These are phyloP conservation scores for Corythaixoides concolor DNA, from an alignment of 2,113 vertebrate species.

Conservation along the genomic window DNA sequence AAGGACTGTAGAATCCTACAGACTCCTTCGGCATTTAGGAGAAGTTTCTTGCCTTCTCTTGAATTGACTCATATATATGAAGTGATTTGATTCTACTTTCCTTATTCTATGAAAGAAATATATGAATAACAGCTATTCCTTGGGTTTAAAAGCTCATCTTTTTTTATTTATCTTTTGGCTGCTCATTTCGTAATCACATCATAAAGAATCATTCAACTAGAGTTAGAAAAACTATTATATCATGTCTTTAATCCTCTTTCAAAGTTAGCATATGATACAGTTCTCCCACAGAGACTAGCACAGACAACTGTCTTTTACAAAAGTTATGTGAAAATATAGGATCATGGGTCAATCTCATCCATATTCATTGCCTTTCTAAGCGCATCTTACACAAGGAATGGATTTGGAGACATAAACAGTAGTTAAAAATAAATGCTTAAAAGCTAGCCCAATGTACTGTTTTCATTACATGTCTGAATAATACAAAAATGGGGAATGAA, in stretches of 20 bases:
- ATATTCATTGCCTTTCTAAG: slow-evolving; percentile 7
- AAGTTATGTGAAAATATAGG: slow-evolving; percentile 35
- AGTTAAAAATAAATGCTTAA: slow-evolving; percentile 58
- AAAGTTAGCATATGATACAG: slow-evolving; percentile 2
- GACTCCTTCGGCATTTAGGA: not conserved
- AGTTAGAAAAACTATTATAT: slow-evolving; percentile 40
- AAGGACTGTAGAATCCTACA: not conserved
- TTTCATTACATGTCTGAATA: slow-evolving; percentile 37
- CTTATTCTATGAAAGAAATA: not conserved
- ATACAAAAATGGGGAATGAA: slow-evolving; percentile 27
- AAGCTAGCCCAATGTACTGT: slow-evolving; percentile 2
- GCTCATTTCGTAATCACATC: not conserved
- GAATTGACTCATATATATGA: not conserved
- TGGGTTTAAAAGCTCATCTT: not conserved
- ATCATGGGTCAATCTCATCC: slow-evolving; percentile 32
- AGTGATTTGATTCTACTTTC: not conserved
- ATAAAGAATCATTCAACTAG: not conserved
- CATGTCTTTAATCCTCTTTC: slow-evolving; percentile 33
- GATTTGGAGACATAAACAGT: slow-evolving; percentile 44
- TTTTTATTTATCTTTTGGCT: slow-evolving; percentile 25
- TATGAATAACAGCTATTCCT: not conserved
- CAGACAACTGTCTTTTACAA: slow-evolving; percentile 21
- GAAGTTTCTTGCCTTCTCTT: not conserved
- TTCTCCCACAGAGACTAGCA: not conserved
- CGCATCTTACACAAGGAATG: slow-evolving; percentile 41